phyloP scores from a whole-genome alignment of 2,113 vertebrate genomes.

The Ailuropoda melanoleuca region DNA sequence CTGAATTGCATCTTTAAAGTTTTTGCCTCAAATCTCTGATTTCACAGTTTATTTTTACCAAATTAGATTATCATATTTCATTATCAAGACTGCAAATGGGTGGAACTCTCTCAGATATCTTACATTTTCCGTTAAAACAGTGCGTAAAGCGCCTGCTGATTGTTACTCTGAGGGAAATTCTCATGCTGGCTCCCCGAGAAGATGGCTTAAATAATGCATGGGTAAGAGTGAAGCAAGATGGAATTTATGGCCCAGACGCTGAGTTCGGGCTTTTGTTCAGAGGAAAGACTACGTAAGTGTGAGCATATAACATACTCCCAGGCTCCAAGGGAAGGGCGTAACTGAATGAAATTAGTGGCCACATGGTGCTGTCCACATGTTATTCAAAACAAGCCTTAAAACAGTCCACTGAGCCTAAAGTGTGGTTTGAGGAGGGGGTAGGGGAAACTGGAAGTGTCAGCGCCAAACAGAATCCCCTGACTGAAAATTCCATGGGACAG shows the following conservation, averaged over 20 bases:
- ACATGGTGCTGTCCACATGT: constrained; percentile 13
- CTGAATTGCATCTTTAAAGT: constrained; percentile 84
- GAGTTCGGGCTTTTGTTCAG: constrained; percentile 67
- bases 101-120: constrained; percentile 68
- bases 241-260: constrained; percentile 76
- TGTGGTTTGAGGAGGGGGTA: not conserved
- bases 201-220: constrained; percentile 83
- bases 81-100: constrained; percentile 77
- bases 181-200: constrained; percentile 67
- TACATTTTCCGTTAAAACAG: constrained; percentile 63
- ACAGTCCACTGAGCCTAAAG: not conserved
- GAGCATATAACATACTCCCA: constrained; percentile 29
- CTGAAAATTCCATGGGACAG: constrained; percentile 20
- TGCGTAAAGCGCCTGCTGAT: constrained; percentile 52
- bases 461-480: not conserved
- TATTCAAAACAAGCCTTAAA: constrained; percentile 43
- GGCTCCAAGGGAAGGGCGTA: constrained; percentile 31
- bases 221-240: constrained; percentile 67
- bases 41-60: constrained; percentile 81
- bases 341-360: constrained; percentile 35
- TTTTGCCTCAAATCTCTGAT: constrained; percentile 84
- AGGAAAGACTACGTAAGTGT: constrained; percentile 39
- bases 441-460: not conserved
- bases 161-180: constrained; percentile 70
- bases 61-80: constrained; percentile 86